Conservation (phyloP, 2,797 vertebrate genomes). For the Pipistrellus pipistrellus region DNA sequence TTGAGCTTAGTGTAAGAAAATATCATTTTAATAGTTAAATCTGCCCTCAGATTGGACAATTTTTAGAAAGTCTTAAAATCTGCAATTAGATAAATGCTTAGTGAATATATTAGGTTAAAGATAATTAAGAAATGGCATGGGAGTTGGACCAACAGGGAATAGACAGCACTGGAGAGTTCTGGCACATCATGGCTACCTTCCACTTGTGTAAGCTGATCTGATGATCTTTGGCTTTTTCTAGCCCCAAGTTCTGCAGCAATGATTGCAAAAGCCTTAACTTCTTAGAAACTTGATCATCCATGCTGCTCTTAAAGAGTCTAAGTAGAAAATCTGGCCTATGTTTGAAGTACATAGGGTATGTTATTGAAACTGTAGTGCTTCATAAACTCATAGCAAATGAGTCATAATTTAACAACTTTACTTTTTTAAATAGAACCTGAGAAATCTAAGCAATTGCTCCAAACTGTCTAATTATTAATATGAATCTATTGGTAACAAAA, state of each 20-base stretch:
- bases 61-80: background rate
- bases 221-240: background rate
- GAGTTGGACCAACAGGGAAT: background rate
- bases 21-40: slow-evolving; percentile 27
- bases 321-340: slow-evolving; percentile 7
- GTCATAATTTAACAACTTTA: slow-evolving; percentile 68
- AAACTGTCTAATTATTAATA: slow-evolving; percentile 65
- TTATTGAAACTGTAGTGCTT: slow-evolving; percentile 14
- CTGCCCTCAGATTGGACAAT: background rate
- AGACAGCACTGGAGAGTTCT: background rate
- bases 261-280: background rate
- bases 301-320: background rate
- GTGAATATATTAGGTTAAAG: background rate
- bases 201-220: background rate
- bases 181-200: background rate
- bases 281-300: background rate
- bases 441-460: slow-evolving; percentile 72
- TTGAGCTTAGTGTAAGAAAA: background rate
- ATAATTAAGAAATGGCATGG: background rate
- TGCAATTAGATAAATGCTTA: background rate
- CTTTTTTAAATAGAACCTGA: slow-evolving; percentile 76
- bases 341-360: background rate
- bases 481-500: slow-evolving; percentile 82
- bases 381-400: slow-evolving; percentile 64
- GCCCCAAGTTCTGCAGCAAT: background rate